Percentiles rank a stretch among this genome's conserved stretches.
Evolutionary conservation across 2,888 invertebrate genomes (phyloP).

Genomic region (Frankliniella fusca): DNA sequence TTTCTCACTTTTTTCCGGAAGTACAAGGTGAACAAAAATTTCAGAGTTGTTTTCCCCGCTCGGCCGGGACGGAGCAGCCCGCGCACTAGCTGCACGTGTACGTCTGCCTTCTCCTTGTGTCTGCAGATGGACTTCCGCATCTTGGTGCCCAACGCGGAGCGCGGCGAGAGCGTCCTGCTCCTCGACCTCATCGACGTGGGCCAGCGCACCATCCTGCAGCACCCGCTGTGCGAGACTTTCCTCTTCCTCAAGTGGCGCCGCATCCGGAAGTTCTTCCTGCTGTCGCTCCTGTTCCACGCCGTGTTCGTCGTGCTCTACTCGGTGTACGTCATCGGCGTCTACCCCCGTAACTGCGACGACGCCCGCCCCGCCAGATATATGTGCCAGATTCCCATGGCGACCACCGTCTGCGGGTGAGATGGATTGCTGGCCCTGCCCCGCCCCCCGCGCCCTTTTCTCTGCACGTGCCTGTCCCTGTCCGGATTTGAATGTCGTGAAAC

Average conservation of each 20-base stretch:
- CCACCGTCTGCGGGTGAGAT: conserved; percentile 38
- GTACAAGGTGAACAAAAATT: too few species aligned
- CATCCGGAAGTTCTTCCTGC: conserved; percentile 75
- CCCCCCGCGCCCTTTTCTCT: conserved; percentile 52
- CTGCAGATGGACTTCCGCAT: conserved; percentile 52
- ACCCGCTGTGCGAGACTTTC: conserved; percentile 81
- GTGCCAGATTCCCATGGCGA: conserved; percentile 49
- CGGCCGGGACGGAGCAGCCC: too few species aligned
- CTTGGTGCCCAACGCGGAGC: conserved; percentile 58
- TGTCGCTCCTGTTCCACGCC: conserved; percentile 72
- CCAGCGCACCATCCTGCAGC: conserved; percentile 71
- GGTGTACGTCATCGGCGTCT: conserved; percentile 62
- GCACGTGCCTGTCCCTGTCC: too few species aligned
- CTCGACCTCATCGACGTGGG: conserved; percentile 71
- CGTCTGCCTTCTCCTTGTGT: conserved; percentile 36
- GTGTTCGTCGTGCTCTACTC: conserved; percentile 72
- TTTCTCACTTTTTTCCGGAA: too few species aligned
- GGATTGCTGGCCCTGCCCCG: conserved; percentile 28
- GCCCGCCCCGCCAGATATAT: conserved; percentile 43
- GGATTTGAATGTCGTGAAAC: too few species aligned
- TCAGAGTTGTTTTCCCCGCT: too few species aligned
- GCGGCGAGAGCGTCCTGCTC: conserved; percentile 67
- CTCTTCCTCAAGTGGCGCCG: conserved; percentile 76
- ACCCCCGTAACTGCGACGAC: conserved; percentile 42
- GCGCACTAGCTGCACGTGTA: neutral